Percentiles rank a stretch among this genome's conserved stretches.
phyloP scores from a whole-genome alignment of 1,140 invertebrate genomes.

The Drosophila erecta region DNA sequence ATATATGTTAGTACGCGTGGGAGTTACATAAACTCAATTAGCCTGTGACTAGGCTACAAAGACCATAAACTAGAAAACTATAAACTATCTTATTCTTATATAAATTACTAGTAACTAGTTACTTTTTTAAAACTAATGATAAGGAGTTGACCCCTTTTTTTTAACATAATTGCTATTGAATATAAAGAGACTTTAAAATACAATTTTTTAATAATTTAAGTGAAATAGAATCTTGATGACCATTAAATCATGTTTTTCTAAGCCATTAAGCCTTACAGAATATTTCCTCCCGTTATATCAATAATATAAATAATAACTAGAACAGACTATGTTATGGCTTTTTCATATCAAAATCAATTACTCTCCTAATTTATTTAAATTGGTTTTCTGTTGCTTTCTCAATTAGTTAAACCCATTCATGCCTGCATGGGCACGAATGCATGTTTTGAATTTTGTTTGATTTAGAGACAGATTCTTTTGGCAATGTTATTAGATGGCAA shows the following conservation, averaged over 20 bases:
- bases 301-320: neutral
- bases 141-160: neutral
- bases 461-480: neutral
- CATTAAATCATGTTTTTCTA: neutral
- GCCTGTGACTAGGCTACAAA: slow-evolving; percentile 12
- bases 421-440: neutral
- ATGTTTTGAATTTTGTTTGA: neutral
- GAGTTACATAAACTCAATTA: slow-evolving; percentile 13
- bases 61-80: neutral
- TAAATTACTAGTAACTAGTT: neutral
- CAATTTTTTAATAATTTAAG: no score
- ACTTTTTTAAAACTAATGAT: neutral
- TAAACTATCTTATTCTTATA: neutral
- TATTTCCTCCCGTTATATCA: no score
- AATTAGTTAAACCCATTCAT: neutral
- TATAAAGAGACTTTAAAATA: neutral
- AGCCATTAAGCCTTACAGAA: no score
- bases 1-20: neutral
- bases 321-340: neutral
- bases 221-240: no score
- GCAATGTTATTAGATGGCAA: neutral
- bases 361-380: neutral
- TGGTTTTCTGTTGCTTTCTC: neutral
- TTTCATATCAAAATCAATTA: neutral
- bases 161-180: neutral